A percentile compares a stretch with the other conserved stretches of the same genome.
Evolutionary conservation across 30 jellyfish, hydroid and myxozoan species (phyloP).

Genomic region (Turritopsis rubra): DNA sequence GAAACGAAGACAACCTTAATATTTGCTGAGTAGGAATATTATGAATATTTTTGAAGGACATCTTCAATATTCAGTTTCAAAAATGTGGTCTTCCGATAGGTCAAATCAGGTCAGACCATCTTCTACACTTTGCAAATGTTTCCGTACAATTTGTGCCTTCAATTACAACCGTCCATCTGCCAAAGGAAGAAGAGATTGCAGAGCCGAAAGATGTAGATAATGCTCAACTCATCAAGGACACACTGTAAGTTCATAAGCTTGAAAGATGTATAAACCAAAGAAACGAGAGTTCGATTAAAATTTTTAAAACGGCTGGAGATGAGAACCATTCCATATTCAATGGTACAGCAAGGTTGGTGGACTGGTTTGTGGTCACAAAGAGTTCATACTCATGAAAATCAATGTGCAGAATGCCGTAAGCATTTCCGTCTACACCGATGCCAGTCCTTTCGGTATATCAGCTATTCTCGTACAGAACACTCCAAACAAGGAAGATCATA

Average conservation of each 20-base stretch:
- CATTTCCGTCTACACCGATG: no score
- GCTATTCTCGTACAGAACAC: no score
- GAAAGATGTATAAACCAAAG: not conserved
- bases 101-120: conserved; percentile 8
- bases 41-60: no score
- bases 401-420: conserved; percentile 12
- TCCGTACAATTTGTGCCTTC: conserved; percentile 4
- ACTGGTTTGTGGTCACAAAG: conserved; percentile 10
- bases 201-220: not conserved
- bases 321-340: not conserved
- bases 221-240: not conserved
- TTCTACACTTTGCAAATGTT: not conserved
- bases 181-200: not conserved
- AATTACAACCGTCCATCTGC: not conserved
- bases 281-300: not conserved
- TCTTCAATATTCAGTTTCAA: no score
- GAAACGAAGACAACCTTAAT: no score
- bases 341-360: conserved; percentile 15
- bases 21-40: no score
- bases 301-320: no score
- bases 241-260: not conserved
- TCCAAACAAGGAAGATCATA: no score
- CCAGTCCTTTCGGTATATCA: no score
- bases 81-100: conserved; percentile 7
- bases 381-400: not conserved